Conservation (phyloP, 1,140 invertebrate species). For the Meloidogyne chitwoodi region DNA sequence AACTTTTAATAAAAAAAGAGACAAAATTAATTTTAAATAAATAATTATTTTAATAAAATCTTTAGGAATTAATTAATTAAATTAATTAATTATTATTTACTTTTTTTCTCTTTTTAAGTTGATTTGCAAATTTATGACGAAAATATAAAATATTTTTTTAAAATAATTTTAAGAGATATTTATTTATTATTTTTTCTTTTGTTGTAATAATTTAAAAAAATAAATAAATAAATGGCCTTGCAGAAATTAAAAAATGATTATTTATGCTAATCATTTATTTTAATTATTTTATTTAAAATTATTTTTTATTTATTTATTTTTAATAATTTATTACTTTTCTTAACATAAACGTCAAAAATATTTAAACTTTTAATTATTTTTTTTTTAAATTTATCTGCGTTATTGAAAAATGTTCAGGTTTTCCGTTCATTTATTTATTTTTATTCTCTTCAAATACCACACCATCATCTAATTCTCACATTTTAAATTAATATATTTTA, state of each 20-base stretch:
- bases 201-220: background rate
- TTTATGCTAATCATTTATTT: background rate
- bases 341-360: no score
- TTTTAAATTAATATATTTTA: no score
- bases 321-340: background rate
- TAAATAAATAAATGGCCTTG: background rate
- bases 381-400: no score
- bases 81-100: background rate
- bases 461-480: no score
- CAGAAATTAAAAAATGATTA: background rate
- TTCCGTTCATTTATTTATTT: no score
- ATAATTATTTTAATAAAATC: no score
- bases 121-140: background rate
- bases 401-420: no score
- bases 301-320: background rate
- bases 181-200: background rate
- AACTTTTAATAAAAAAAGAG: background rate
- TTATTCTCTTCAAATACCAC: no score
- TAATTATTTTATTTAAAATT: background rate
- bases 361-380: no score
- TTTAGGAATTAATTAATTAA: background rate
- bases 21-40: no score
- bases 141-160: background rate
- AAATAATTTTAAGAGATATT: background rate
- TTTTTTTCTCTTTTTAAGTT: background rate